phyloP scores from a whole-genome alignment of 2,797 vertebrate genomes.

The Ptychobarbus kaznakovi region DNA sequence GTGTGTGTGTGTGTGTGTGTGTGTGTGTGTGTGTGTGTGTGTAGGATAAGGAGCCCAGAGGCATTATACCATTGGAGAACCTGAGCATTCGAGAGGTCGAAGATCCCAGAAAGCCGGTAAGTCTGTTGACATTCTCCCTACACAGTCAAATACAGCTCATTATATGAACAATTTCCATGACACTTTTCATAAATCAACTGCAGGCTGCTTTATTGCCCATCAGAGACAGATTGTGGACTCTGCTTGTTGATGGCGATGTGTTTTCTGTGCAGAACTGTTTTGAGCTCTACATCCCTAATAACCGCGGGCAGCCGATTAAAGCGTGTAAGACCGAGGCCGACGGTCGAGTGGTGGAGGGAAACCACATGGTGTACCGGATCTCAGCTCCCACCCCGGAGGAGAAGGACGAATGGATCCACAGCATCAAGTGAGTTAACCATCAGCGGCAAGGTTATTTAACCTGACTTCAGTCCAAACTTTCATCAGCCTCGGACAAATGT shows the following conservation, averaged over 20 bases:
- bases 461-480: background rate
- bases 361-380: constrained; percentile 91
- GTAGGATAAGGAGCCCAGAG: constrained; percentile 93
- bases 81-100: constrained; percentile 95
- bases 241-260: background rate
- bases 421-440: constrained; percentile 83
- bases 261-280: constrained; percentile 86
- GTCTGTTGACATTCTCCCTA: constrained; percentile 46
- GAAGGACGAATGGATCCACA: constrained; percentile 96
- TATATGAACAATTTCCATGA: background rate
- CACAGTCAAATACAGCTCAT: background rate
- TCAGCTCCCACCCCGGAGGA: constrained; percentile 92
- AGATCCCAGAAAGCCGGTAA: constrained; percentile 91
- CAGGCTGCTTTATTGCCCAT: background rate
- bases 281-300: constrained; percentile 94
- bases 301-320: constrained; percentile 95
- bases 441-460: background rate
- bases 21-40: constrained; percentile 54
- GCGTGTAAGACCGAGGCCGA: constrained; percentile 90
- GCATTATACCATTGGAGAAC: constrained; percentile 94
- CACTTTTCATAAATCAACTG: background rate
- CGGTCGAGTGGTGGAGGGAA: constrained; percentile 92
- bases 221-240: background rate
- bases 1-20: constrained; percentile 40
- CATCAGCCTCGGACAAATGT: background rate